Conservation (phyloP, 2,888 invertebrate genomes). For the Glyphotaelius pellucidus region DNA sequence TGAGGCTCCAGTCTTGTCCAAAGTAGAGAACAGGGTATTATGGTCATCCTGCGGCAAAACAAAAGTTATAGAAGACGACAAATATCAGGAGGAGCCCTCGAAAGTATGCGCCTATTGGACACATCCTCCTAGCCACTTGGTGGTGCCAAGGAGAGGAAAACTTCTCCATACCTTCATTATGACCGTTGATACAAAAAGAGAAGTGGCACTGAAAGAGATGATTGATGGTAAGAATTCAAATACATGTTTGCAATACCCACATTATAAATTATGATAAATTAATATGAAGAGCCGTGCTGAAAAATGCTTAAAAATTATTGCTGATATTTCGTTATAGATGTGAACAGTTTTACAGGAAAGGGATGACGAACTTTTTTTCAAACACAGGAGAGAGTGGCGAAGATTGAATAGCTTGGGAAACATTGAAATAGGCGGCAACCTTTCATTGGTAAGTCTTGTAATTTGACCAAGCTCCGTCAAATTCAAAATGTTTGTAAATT, state of each 20-base stretch:
- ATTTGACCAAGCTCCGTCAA: conserved; percentile 9
- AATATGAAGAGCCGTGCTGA: neutral
- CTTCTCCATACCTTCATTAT: conserved; percentile 76
- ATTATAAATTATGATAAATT: neutral
- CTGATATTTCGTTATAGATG: conserved; percentile 55
- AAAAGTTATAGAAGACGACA: conserved; percentile 71
- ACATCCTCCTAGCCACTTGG: conserved; percentile 74
- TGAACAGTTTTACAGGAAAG: conserved; percentile 75
- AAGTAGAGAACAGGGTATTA: conserved; percentile 71
- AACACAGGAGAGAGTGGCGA: conserved; percentile 76
- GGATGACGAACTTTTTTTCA: conserved; percentile 73
- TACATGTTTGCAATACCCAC: neutral
- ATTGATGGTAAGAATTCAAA: conserved; percentile 68
- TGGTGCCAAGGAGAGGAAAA: conserved; percentile 74
- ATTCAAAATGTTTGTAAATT: conserved; percentile 14
- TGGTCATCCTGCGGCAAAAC: conserved; percentile 75
- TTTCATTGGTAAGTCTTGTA: conserved; percentile 72
- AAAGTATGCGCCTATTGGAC: conserved; percentile 76
- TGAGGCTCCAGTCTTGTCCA: conserved; percentile 71
- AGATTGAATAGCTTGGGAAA: conserved; percentile 75
- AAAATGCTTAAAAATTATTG: neutral
- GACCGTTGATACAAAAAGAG: conserved; percentile 76
- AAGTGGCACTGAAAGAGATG: conserved; percentile 73
- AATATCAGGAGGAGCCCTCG: conserved; percentile 71
- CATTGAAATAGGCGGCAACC: conserved; percentile 75